Percentiles rank a stretch among this genome's conserved stretches.
These are phyloP conservation scores for Tricholaema leucomelas DNA, from an alignment of 2,113 vertebrate genomes.

Conservation along the genomic window DNA sequence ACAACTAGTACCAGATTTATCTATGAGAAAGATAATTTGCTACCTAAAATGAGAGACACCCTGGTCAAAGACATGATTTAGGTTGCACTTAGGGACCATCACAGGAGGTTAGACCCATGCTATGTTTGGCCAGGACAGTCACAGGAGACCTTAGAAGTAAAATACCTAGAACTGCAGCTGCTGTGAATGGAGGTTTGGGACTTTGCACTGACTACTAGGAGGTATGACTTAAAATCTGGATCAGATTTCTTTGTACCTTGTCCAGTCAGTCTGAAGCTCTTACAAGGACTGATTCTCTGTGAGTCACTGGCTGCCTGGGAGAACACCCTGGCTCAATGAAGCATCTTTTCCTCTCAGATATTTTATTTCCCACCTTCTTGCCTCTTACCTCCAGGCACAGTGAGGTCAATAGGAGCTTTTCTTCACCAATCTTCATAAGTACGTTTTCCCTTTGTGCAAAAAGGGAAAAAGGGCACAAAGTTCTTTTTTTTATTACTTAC, in stretches of 20 bases:
- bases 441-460: background rate
- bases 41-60: background rate
- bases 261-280: background rate
- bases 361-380: background rate
- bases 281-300: background rate
- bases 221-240: background rate
- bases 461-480: background rate
- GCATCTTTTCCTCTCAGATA: background rate
- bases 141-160: background rate
- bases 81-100: background rate
- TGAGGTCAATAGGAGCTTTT: background rate
- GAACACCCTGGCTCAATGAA: background rate
- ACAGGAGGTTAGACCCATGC: background rate
- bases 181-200: background rate
- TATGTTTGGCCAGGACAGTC: background rate
- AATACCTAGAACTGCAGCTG: background rate
- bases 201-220: background rate
- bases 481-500: background rate
- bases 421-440: background rate
- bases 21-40: constrained; percentile 14
- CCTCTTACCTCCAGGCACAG: background rate
- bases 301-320: background rate
- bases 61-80: background rate
- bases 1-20: constrained; percentile 12
- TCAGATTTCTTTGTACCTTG: background rate